phyloP scores from a whole-genome alignment of 2,888 invertebrate genomes.

The Arge pagana region DNA sequence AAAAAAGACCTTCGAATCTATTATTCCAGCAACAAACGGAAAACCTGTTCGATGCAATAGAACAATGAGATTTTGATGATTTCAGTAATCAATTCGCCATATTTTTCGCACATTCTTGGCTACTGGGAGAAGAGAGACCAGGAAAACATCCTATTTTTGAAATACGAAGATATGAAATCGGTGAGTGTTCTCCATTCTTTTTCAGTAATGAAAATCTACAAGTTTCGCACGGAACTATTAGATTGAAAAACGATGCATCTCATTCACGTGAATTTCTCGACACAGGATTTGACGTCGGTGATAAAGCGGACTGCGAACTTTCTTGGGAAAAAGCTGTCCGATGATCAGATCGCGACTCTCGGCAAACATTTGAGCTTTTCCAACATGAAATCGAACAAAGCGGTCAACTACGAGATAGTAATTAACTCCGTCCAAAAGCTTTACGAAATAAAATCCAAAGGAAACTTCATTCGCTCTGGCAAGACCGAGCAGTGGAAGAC shows the following conservation, averaged over 20 bases:
- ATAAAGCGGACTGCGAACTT: slow-evolving; percentile 57
- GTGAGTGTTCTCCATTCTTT: too few species aligned
- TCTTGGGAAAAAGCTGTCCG: slow-evolving; percentile 48
- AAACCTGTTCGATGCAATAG: too few species aligned
- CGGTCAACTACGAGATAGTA: slow-evolving; percentile 62
- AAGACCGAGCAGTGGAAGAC: slow-evolving; percentile 57
- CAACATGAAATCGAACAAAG: slow-evolving; percentile 65
- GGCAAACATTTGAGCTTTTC: slow-evolving; percentile 60
- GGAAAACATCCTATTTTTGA: slow-evolving; percentile 41
- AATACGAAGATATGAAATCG: slow-evolving; percentile 48
- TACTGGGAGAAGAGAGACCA: slow-evolving; percentile 39
- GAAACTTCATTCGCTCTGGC: slow-evolving; percentile 60
- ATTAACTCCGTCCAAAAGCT: slow-evolving; percentile 49
- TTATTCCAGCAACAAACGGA: too few species aligned
- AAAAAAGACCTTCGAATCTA: too few species aligned
- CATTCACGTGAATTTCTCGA: too few species aligned
- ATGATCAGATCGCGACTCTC: slow-evolving; percentile 52
- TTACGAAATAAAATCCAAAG: slow-evolving; percentile 47
- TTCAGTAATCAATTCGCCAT: slow-evolving; percentile 41
- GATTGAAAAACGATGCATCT: too few species aligned
- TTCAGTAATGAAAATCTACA: too few species aligned
- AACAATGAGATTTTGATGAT: too few species aligned
- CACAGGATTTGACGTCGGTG: slow-evolving; percentile 57
- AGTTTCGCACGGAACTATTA: too few species aligned
- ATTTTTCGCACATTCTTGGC: slow-evolving; percentile 41